A percentile compares a stretch with the other conserved stretches of the same genome.
phyloP scores from a whole-genome alignment of 2,113 vertebrate genomes.

The Excalfactoria chinensis region DNA sequence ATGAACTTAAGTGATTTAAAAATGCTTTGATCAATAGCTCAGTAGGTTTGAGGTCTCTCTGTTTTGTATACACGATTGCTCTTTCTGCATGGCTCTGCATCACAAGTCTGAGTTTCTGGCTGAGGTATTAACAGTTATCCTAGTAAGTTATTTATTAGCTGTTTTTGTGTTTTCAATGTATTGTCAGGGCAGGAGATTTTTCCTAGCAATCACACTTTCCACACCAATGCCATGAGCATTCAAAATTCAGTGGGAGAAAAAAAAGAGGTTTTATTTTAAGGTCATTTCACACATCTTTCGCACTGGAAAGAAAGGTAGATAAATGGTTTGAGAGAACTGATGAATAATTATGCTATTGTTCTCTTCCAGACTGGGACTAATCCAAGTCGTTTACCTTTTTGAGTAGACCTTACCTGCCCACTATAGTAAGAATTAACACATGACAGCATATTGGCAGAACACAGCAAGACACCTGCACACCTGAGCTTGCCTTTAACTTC shows the following conservation, averaged over 20 bases:
- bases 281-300: not conserved
- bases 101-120: not conserved
- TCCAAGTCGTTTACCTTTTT: not conserved
- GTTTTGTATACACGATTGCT: not conserved
- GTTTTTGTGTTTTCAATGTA: not conserved
- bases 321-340: not conserved
- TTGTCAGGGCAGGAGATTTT: not conserved
- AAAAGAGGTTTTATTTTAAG: not conserved
- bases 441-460: not conserved
- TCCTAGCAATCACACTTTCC: not conserved
- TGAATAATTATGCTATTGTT: not conserved
- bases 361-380: not conserved
- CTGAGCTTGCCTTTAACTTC: not conserved
- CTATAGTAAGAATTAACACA: not conserved
- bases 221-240: not conserved
- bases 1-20: not conserved
- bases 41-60: not conserved
- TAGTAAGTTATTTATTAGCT: not conserved
- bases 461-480: not conserved
- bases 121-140: fast-evolving
- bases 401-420: not conserved
- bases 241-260: not conserved
- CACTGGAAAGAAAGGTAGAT: not conserved
- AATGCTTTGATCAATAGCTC: not conserved
- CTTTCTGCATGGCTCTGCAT: not conserved